phyloP scores from a whole-genome alignment of 1,140 invertebrate species.

The Tribolium madens region DNA sequence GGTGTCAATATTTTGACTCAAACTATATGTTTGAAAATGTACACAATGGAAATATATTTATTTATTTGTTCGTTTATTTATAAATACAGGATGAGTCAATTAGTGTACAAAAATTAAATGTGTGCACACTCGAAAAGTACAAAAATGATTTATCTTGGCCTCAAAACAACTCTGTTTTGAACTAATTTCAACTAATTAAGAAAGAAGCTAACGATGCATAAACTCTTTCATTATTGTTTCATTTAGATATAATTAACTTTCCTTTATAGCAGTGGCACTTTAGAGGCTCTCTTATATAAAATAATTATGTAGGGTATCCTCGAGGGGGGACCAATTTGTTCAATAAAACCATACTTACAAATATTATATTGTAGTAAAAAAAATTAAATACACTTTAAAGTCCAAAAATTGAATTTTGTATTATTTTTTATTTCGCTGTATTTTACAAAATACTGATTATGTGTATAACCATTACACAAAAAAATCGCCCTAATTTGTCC shows the following conservation, averaged over 20 bases:
- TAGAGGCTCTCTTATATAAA: neutral
- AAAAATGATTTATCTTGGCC: neutral
- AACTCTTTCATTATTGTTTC: conserved; percentile 2
- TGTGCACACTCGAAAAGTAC: neutral
- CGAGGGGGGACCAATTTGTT: too few relatives aligned
- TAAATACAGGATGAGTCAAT: neutral
- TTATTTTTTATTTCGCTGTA: too few relatives aligned
- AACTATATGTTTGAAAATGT: neutral
- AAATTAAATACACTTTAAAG: too few relatives aligned
- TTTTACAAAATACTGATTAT: too few relatives aligned
- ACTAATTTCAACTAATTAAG: conserved; percentile 7
- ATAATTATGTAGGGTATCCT: too few relatives aligned
- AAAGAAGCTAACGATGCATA: conserved; percentile 1
- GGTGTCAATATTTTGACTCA: neutral
- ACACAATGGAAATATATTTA: neutral
- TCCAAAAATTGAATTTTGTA: too few relatives aligned
- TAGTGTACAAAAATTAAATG: too few relatives aligned
- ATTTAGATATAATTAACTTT: neutral
- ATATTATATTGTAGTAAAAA: too few relatives aligned
- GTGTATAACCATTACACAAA: too few relatives aligned
- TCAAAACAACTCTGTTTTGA: neutral
- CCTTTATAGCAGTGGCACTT: neutral
- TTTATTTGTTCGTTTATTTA: neutral
- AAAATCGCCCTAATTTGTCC: too few relatives aligned
- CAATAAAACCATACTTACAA: too few relatives aligned